A percentile compares a stretch with the other conserved stretches of the same genome.
Conservation (phyloP, 2,113 vertebrate genomes). For the Anser brachyrhynchus region DNA sequence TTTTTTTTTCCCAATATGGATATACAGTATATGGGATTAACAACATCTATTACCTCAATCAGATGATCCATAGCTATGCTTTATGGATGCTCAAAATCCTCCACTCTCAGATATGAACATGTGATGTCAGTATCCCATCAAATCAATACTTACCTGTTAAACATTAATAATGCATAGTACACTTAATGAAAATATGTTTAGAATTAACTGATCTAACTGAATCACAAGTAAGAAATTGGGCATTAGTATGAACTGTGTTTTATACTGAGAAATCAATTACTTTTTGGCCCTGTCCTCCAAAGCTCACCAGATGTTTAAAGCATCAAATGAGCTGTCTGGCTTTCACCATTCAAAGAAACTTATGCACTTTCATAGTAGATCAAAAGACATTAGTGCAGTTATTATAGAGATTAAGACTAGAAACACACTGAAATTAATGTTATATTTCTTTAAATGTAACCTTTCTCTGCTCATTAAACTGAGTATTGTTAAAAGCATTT, state of each 20-base stretch:
- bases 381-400: conserved; percentile 51
- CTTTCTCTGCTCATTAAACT: conserved; percentile 44
- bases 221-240: conserved; percentile 29
- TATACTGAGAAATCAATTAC: conserved; percentile 35
- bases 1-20: neutral
- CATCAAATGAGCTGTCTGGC: conserved; percentile 31
- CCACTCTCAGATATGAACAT: neutral
- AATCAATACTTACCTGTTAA: neutral
- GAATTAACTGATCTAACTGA: conserved; percentile 42
- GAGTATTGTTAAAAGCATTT: conserved; percentile 39
- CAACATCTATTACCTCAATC: neutral
- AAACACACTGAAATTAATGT: conserved; percentile 1
- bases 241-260: conserved; percentile 15
- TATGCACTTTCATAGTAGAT: conserved; percentile 42
- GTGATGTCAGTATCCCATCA: neutral
- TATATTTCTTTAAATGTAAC: conserved; percentile 59
- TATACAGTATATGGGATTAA: neutral
- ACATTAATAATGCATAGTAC: conserved; percentile 1
- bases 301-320: conserved; percentile 51
- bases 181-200: conserved; percentile 52
- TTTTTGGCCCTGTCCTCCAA: conserved; percentile 28
- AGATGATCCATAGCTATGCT: neutral
- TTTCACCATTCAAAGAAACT: conserved; percentile 54
- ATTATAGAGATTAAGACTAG: conserved; percentile 47
- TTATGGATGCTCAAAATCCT: neutral